phyloP scores from a whole-genome alignment of 1,140 invertebrate species.

The Drosophila triauraria region DNA sequence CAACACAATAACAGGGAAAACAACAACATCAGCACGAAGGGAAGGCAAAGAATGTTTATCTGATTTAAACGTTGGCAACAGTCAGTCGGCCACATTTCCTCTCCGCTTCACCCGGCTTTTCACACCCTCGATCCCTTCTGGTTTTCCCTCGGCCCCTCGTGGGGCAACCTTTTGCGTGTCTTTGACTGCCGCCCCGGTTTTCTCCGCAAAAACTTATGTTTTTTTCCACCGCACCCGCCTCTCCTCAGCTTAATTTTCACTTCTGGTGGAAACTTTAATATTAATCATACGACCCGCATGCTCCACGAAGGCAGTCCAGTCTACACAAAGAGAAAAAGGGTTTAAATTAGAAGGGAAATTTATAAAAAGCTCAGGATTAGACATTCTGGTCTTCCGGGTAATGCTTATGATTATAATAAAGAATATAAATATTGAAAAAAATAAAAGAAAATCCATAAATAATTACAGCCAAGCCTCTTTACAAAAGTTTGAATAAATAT shows the following conservation, averaged over 20 bases:
- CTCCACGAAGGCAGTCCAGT: constrained; percentile 11
- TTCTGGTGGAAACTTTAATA: constrained; percentile 74
- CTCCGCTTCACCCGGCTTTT: neutral
- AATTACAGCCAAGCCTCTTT: too few species aligned
- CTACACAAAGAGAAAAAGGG: constrained; percentile 13
- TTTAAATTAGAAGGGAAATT: neutral
- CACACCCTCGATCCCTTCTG: neutral
- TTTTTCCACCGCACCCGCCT: constrained; percentile 14
- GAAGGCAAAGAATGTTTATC: constrained; percentile 70
- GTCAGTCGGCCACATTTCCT: constrained; percentile 55
- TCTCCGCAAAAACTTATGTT: constrained; percentile 67
- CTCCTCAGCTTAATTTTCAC: constrained; percentile 72
- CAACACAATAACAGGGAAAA: constrained; percentile 46
- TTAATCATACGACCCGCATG: constrained; percentile 79
- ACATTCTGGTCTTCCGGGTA: too few species aligned
- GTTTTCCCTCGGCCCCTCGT: constrained; percentile 1
- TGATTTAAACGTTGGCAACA: constrained; percentile 78
- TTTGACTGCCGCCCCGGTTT: constrained; percentile 16
- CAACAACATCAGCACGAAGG: constrained; percentile 50
- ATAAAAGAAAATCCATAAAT: neutral
- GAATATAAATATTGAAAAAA: neutral
- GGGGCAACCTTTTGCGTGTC: constrained; percentile 68
- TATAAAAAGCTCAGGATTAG: neutral
- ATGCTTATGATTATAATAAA: neutral
- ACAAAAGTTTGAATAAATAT: neutral